Percentiles rank a stretch among this genome's conserved stretches.
phyloP scores from a whole-genome alignment of 1,140 invertebrate species.

The Megathymus violae region DNA sequence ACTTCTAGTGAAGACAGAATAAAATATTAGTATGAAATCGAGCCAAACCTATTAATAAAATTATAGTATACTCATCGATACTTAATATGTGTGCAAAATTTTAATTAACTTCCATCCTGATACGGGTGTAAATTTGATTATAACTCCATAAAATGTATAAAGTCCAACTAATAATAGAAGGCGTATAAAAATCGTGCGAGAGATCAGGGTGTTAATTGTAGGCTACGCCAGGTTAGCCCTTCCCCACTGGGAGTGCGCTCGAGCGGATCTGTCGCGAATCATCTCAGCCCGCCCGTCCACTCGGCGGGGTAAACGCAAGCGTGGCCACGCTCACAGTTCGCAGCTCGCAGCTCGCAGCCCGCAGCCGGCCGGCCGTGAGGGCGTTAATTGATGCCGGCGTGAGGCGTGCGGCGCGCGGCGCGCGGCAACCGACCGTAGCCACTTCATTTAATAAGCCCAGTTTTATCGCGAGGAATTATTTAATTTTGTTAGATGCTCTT shows the following conservation, averaged over 20 bases:
- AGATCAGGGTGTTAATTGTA: neutral
- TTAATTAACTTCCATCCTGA: too few relatives aligned
- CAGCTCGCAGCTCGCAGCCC: constrained; percentile 2
- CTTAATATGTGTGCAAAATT: too few relatives aligned
- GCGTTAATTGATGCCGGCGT: constrained; percentile 14
- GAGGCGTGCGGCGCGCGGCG: neutral
- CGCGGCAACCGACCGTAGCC: constrained; percentile 8
- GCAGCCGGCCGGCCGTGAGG: neutral
- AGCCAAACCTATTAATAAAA: too few relatives aligned
- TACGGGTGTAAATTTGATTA: too few relatives aligned
- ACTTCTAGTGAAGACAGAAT: too few relatives aligned
- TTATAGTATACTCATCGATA: too few relatives aligned
- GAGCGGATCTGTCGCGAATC: neutral
- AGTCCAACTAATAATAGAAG: too few relatives aligned
- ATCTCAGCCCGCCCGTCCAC: neutral
- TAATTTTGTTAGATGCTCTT: neutral
- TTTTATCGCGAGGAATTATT: constrained; percentile 4
- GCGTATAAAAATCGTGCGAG: too few relatives aligned
- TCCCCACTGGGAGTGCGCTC: neutral
- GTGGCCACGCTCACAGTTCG: neutral
- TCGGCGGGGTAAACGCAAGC: constrained; percentile 6
- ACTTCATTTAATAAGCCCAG: constrained; percentile 8
- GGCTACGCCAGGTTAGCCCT: too few relatives aligned
- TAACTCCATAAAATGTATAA: neutral
- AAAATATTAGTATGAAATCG: too few relatives aligned